Conservation (phyloP, 2,888 invertebrate genomes). For the Keiferia lycopersicella region DNA sequence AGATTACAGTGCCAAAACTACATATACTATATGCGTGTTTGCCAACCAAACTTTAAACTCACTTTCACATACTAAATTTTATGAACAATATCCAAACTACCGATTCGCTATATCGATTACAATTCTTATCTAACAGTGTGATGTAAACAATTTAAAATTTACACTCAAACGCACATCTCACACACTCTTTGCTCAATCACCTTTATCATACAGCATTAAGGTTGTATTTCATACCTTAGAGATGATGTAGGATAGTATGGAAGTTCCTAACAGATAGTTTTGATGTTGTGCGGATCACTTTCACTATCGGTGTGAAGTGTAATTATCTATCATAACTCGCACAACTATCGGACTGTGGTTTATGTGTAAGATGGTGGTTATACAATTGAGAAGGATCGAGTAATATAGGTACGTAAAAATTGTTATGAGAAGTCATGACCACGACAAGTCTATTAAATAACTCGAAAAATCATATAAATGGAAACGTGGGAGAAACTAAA, state of each 20-base stretch:
- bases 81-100: conserved; percentile 3
- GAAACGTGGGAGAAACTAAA: too few relatives aligned
- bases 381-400: neutral
- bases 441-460: neutral
- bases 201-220: neutral
- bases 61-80: conserved; percentile 5
- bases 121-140: conserved; percentile 12
- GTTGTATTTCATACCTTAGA: neutral
- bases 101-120: conserved; percentile 8
- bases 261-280: conserved; percentile 1
- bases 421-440: neutral
- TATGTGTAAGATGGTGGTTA: conserved; percentile 14
- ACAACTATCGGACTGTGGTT: conserved; percentile 14
- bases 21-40: too few relatives aligned
- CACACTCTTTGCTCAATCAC: neutral
- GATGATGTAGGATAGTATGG: neutral
- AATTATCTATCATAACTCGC: conserved; percentile 20
- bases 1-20: too few relatives aligned
- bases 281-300: conserved; percentile 17
- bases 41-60: neutral
- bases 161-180: neutral
- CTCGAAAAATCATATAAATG: too few relatives aligned
- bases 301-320: conserved; percentile 18
- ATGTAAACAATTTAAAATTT: conserved; percentile 18
- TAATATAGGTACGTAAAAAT: neutral